Evolutionary conservation across 1,140 invertebrate genomes (phyloP), one percentile per base, ranked within the genome.

Genomic region (Drosophila trapezifrons): DNA sequence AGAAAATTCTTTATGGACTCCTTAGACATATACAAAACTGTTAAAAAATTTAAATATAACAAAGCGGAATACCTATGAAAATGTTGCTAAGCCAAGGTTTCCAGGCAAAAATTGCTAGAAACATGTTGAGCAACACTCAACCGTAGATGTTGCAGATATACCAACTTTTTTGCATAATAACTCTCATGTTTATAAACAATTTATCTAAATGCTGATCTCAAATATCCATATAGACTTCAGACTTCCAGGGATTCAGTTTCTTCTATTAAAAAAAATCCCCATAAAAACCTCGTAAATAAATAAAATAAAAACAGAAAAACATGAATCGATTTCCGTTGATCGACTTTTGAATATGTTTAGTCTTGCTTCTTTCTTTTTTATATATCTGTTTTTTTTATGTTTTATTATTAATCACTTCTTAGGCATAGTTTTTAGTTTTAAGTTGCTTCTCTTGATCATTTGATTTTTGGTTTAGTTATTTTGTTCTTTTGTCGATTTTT

Each of bases 391-490:
- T 73, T 51, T 51, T 22, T 18, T 37, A n/a, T 38, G 51, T 47
- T 47, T 51, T 76, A 57, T 83, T 82, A 73, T 76, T 79, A 81
- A 82, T 84, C 81, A 85, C 66, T 62, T 69, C 73, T 84, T 85
- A 84, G 29, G 46, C n/a, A 58, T 71, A 77, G 46, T 81, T 84
- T 84, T 75, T 78, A 69, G 70, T 78, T 84, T 72, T 64, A 74
- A 58, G 62, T 65, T 57, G 47, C 60, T 79, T 58, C 56, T 65
- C 9, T 69, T 71, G 67, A 67, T 79, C 37, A 49, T 76, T 70
- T 75, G 75, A 65, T 77, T 73, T 42, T 70, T 58, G 71, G 63
- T 60, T 63, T 77, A 59, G 45, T 78, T 77, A 49, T 47, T 65
- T 65, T 62, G 58, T 66, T 62, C 38, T 71, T 56, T 58, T 71